Conservation (phyloP, 2,113 vertebrate genomes). For the Epinephelus cyanopodus region DNA sequence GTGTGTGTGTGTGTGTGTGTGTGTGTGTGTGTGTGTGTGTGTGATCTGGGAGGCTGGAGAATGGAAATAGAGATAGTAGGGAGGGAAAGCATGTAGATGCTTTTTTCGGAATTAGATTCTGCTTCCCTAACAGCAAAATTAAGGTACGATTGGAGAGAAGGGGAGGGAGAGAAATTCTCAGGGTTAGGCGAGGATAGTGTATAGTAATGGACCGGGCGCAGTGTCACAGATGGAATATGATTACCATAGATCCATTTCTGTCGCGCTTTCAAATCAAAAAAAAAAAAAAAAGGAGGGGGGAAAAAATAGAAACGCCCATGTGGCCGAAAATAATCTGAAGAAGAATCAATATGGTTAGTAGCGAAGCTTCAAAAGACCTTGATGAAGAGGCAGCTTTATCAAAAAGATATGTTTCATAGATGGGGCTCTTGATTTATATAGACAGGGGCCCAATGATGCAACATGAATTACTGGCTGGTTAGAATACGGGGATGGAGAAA, state of each 20-base stretch:
- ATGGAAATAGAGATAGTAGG: conserved; percentile 52
- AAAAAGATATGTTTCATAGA: conserved; percentile 77
- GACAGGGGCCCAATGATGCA: conserved; percentile 69
- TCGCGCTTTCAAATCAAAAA: conserved; percentile 70
- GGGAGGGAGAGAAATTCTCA: conserved; percentile 29
- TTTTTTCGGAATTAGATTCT: conserved; percentile 82
- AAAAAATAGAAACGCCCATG: conserved; percentile 55
- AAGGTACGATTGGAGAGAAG: conserved; percentile 61
- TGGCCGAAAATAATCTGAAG: conserved; percentile 75
- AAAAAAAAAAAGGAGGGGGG: conserved; percentile 33
- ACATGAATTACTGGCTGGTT: conserved; percentile 68
- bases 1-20: conserved; percentile 9
- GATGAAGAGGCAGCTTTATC: conserved; percentile 76
- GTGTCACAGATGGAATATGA: conserved; percentile 81
- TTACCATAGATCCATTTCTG: conserved; percentile 84
- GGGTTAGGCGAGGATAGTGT: conserved; percentile 60
- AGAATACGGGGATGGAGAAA: conserved; percentile 37
- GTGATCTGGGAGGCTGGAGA: conserved; percentile 37
- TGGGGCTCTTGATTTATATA: conserved; percentile 71
- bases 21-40: conserved; percentile 17
- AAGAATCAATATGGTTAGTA: conserved; percentile 78
- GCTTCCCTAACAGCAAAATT: conserved; percentile 78
- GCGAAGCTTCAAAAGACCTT: conserved; percentile 67
- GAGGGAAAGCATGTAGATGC: conserved; percentile 66
- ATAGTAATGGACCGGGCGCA: conserved; percentile 73